Evolutionary conservation across 2,888 invertebrate genomes (phyloP), one percentile per base, ranked within the genome.

Genomic region (Acrobeloides nanus): DNA sequence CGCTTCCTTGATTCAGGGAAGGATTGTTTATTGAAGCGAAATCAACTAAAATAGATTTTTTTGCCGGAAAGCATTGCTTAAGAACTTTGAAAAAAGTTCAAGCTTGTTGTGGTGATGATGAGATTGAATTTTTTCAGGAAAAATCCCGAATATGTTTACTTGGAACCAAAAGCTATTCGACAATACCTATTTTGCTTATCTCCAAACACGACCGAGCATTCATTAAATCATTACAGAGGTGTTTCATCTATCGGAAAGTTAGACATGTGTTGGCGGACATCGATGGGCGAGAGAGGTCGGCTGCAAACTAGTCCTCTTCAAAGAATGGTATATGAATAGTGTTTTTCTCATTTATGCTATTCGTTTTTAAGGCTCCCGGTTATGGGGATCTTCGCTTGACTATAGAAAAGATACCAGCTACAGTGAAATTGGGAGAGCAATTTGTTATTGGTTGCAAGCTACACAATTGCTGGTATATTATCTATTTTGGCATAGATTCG

Each of bases 211-310:
- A 46, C 44, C 4, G 55, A 62, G n/a, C 51, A 57, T 31, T 55
- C 50, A 7, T 34, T 57, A 8, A 52, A 35, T 21, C 50, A 53
- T 26, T 57, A 41, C 40, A 52, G 62, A 61, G 83, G 84, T 53
- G 84, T 86, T 10, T 87, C 86, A 43, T 86, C 85, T 73, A 86
- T 59, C 27, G 53, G 62, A 38, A 53, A 46, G 29, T 18, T 45
- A 29, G 95, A 97, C 77, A 95, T 97, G 73, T 86, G 90, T 8
- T 97, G 97, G 97, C 82, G 92, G 63, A 90, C 92, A 25, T 87
- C 89, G 77, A 82, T 95, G 68, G 95, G 95, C 18, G 95, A 95
- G 78, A 83, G 86, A 64, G 95, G 93, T n/a, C 81, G 92, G 56
- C 78, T 95, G 51, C 93, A 95, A 78, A 95, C 93, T 15, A 89